Evolutionary conservation across 2,113 vertebrate species (phyloP), one percentile per base, ranked within the genome.

Genomic region (Hippolais icterina): DNA sequence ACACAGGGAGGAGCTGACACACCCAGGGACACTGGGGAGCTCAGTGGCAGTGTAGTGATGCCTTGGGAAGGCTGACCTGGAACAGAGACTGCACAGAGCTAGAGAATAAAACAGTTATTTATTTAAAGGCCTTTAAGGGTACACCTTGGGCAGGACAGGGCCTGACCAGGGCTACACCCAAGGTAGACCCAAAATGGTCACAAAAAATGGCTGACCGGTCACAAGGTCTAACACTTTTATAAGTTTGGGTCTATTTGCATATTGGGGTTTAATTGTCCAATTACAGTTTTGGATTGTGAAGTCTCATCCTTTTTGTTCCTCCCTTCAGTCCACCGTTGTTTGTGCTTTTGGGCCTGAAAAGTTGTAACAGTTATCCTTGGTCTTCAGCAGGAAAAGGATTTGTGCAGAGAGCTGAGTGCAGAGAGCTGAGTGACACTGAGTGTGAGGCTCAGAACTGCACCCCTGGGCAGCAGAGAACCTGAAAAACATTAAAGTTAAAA

Each of bases 161-260:
- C 11, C 24, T 60, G 59, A 5, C 10, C 59, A 60, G 24, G 35
- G 35, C 35, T 27, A 60, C 11, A 60, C 24, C 35, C 59, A 39
- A 9, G 7, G 57, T 27, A 35, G 7, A 12, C 7, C 0, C 0
- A 39, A 12, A 39, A 60, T 39, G 24, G 35, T 37, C 59, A 27
- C 11, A 37, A 60, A 37, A 60, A 27, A 60, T 27, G 35, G 35
- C 37, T 2, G 1, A 12, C 1, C 1, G 2, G 57, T 37, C 57
- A 18, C 3, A 2, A 18, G 16, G 24, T 37, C 24, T 37, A 1
- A 18, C 57, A 37, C 10, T 60, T 37, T 27, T 18, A 18, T 27
- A 60, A 27, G 35, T 60, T 60, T 39, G 27, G n/a, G 59, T 61
- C 37, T 17, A 61, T 61, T 61, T 61, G 59, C 59, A 61, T 12